These are phyloP conservation scores for Pinna nobilis DNA, from an alignment of 1,140 invertebrate genomes.

Conservation along the genomic window DNA sequence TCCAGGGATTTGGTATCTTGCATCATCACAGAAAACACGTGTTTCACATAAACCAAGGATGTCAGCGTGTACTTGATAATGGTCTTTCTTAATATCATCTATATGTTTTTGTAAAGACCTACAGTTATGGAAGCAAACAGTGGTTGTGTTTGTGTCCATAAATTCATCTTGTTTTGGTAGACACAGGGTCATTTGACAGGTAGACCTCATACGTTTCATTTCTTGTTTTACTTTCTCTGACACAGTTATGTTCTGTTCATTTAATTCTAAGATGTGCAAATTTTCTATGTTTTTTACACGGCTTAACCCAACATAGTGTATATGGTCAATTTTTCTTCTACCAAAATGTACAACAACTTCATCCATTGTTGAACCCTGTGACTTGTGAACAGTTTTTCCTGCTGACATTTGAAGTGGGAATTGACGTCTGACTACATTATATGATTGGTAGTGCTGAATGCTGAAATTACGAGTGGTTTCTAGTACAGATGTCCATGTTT, in stretches of 20 bases:
- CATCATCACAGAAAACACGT: not conserved
- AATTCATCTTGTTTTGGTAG: not conserved
- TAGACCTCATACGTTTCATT: slow-evolving; percentile 11
- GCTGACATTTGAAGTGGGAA: slow-evolving; percentile 22
- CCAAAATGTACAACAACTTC: slow-evolving; percentile 23
- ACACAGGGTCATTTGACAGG: not conserved
- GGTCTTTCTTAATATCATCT: slow-evolving; percentile 8
- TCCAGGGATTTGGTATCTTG: slow-evolving; percentile 1
- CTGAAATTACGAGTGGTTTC: slow-evolving; percentile 25
- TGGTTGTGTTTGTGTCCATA: not conserved
- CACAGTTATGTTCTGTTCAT: slow-evolving; percentile 23
- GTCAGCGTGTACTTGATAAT: not conserved
- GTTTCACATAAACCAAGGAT: slow-evolving; percentile 27
- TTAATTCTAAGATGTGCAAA: slow-evolving; percentile 1
- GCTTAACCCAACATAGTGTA: slow-evolving; percentile 34
- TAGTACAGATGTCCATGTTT: slow-evolving; percentile 21
- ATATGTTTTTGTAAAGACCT: slow-evolving; percentile 24
- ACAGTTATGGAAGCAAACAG: slow-evolving; percentile 24
- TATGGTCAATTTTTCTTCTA: slow-evolving; percentile 26
- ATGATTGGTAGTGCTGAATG: slow-evolving; percentile 10
- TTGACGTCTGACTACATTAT: slow-evolving; percentile 13
- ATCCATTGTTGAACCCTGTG: slow-evolving; percentile 29
- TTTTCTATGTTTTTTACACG: slow-evolving; percentile 18
- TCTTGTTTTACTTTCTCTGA: slow-evolving; percentile 3
- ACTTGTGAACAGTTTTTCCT: slow-evolving; percentile 34